These are phyloP conservation scores for Bursaphelenchus mucronatus DNA, from an alignment of 1,140 invertebrate genomes.

Conservation along the genomic window DNA sequence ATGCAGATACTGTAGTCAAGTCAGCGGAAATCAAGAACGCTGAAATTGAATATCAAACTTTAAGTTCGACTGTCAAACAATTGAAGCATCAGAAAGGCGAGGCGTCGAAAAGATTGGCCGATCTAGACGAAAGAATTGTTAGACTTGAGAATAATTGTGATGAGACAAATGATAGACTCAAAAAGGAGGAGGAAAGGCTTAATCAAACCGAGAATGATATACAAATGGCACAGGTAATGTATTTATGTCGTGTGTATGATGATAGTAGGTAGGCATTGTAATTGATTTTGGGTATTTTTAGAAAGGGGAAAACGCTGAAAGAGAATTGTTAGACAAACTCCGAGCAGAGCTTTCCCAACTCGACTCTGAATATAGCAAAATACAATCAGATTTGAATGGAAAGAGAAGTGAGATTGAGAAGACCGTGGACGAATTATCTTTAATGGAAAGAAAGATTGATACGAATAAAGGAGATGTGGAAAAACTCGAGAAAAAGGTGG, in stretches of 20 bases:
- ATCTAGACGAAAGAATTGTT: slow-evolving; percentile 70
- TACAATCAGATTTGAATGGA: neutral
- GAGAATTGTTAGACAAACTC: slow-evolving; percentile 13
- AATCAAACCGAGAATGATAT: slow-evolving; percentile 34
- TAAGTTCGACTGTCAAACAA: slow-evolving; percentile 87
- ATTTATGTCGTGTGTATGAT: slow-evolving; percentile 27
- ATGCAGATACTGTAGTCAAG: slow-evolving; percentile 47
- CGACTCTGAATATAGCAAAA: neutral
- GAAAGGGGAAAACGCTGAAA: slow-evolving; percentile 26
- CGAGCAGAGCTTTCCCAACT: slow-evolving; percentile 14
- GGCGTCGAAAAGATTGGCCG: slow-evolving; percentile 87
- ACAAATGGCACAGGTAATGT: slow-evolving; percentile 31
- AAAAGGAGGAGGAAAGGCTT: slow-evolving; percentile 38
- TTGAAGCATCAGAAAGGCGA: slow-evolving; percentile 93
- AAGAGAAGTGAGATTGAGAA: slow-evolving; percentile 35
- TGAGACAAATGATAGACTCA: slow-evolving; percentile 26
- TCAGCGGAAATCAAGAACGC: slow-evolving; percentile 48
- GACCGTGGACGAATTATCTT: slow-evolving; percentile 40
- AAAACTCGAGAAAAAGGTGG: slow-evolving; percentile 20
- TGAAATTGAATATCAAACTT: slow-evolving; percentile 70
- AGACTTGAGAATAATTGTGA: slow-evolving; percentile 68
- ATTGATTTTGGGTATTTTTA: slow-evolving; percentile 32
- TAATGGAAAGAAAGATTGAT: slow-evolving; percentile 33
- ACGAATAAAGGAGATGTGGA: slow-evolving; percentile 33
- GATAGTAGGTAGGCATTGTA: slow-evolving; percentile 4